Percentiles rank a stretch among this genome's conserved stretches.
Evolutionary conservation across 2,113 vertebrate species (phyloP).

Genomic region (Leucosticte australis): DNA sequence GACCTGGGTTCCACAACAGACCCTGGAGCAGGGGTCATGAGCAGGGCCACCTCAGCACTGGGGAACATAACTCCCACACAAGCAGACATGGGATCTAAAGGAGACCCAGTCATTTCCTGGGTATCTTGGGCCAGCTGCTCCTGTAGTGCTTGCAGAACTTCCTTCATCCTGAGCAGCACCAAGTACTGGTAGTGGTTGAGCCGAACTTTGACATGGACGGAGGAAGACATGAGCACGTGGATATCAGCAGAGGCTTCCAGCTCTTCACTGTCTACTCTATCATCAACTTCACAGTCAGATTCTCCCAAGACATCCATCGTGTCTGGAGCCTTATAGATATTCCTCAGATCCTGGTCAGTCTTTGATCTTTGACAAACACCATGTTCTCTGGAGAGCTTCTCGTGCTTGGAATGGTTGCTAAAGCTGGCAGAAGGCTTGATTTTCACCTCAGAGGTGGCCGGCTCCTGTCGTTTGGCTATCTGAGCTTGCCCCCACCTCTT

Average conservation of each 20-base stretch:
- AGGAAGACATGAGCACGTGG: slow-evolving; percentile 83
- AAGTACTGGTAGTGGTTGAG: slow-evolving; percentile 97
- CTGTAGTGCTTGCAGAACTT: slow-evolving; percentile 83
- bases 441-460: slow-evolving; percentile 52
- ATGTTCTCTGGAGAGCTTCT: slow-evolving; percentile 10
- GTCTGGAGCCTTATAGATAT: slow-evolving; percentile 48
- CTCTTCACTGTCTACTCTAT: slow-evolving; percentile 15
- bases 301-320: slow-evolving; percentile 42
- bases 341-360: slow-evolving; percentile 76
- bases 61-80: slow-evolving; percentile 84
- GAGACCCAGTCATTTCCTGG: slow-evolving; percentile 62
- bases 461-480: slow-evolving; percentile 21
- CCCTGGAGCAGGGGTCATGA: slow-evolving; percentile 77
- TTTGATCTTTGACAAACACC: slow-evolving; percentile 70
- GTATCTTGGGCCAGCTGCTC: slow-evolving; percentile 81
- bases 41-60: slow-evolving; percentile 82
- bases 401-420: slow-evolving; percentile 55
- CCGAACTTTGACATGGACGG: slow-evolving; percentile 81
- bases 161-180: slow-evolving; percentile 90
- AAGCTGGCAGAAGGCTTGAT: slow-evolving; percentile 76
- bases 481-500: slow-evolving; percentile 70
- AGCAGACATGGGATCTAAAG: slow-evolving; percentile 66
- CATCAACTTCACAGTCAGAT: not conserved
- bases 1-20: slow-evolving; percentile 72
- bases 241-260: slow-evolving; percentile 76